phyloP scores from a whole-genome alignment of 1,140 invertebrate genomes.

The Caenorhabditis remanei region DNA sequence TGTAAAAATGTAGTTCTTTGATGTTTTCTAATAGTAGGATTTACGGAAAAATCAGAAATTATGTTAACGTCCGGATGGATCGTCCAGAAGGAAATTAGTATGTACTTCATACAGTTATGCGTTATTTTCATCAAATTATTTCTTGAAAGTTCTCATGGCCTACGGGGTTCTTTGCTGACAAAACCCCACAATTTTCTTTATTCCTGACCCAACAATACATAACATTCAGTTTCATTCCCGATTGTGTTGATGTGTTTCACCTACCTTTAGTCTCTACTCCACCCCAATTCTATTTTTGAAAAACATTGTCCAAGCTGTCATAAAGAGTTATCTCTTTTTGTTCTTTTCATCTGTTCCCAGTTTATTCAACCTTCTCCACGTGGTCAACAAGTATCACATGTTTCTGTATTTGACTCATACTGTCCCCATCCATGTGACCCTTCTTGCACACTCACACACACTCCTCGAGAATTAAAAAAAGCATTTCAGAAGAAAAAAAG shows the following conservation, averaged over 20 bases:
- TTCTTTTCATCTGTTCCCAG: neutral
- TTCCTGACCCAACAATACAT: too few relatives aligned
- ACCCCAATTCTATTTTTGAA: constrained; percentile 39
- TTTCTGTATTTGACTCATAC: constrained; percentile 23
- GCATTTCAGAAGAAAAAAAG: neutral
- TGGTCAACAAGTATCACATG: constrained; percentile 52
- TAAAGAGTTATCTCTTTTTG: constrained; percentile 17
- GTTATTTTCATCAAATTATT: too few relatives aligned
- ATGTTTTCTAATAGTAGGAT: too few relatives aligned
- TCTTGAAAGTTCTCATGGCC: too few relatives aligned
- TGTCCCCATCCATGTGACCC: constrained; percentile 34
- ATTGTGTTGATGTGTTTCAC: neutral
- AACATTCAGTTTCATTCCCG: neutral
- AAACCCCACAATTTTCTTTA: too few relatives aligned
- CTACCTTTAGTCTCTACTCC: constrained; percentile 15
- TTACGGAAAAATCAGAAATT: too few relatives aligned
- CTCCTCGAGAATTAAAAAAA: neutral
- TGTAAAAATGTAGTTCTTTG: too few relatives aligned
- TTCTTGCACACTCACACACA: neutral
- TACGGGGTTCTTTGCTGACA: too few relatives aligned
- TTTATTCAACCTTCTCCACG: constrained; percentile 28
- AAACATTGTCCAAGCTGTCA: neutral
- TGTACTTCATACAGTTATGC: too few relatives aligned
- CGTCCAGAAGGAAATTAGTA: too few relatives aligned
- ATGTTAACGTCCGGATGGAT: too few relatives aligned